phyloP scores from a whole-genome alignment of 2,113 vertebrate genomes.

The Eonycteris spelaea region DNA sequence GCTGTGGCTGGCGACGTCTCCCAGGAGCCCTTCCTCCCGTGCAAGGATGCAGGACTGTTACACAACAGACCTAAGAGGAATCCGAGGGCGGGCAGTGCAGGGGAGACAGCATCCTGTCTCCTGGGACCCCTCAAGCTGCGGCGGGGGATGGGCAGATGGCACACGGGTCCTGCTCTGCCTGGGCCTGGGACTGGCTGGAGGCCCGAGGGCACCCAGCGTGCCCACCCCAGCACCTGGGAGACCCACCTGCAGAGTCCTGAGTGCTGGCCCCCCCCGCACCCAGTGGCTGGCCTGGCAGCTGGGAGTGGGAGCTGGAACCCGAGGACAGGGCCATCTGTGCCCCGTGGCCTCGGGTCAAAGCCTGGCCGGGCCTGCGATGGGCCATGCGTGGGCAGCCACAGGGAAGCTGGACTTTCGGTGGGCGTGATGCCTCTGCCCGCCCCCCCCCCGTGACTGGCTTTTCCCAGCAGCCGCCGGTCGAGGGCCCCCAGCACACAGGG shows the following conservation, averaged over 20 bases:
- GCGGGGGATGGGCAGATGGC: rapidly evolving
- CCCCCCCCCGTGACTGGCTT: neutral
- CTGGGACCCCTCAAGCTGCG: conserved; percentile 5
- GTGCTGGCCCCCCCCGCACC: neutral
- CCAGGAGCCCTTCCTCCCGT: conserved; percentile 50
- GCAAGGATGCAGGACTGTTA: conserved; percentile 55
- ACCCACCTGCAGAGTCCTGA: neutral
- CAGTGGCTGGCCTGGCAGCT: neutral
- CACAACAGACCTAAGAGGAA: conserved; percentile 69
- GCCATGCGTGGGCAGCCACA: neutral
- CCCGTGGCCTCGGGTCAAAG: neutral
- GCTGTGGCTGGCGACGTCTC: conserved; percentile 31
- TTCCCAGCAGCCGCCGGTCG: neutral
- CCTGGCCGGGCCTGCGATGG: neutral
- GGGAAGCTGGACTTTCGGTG: neutral
- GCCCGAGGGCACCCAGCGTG: rapidly evolving
- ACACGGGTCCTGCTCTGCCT: neutral
- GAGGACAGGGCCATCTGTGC: neutral
- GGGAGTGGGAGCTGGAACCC: neutral
- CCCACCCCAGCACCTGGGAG: neutral
- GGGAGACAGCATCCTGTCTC: neutral
- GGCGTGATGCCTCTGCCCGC: too few species aligned
- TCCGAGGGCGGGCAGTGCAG: neutral
- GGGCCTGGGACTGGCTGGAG: neutral
- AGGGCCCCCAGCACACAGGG: neutral